phyloP scores from a whole-genome alignment of 1,140 invertebrate species.

The Andricus grossulariae region DNA sequence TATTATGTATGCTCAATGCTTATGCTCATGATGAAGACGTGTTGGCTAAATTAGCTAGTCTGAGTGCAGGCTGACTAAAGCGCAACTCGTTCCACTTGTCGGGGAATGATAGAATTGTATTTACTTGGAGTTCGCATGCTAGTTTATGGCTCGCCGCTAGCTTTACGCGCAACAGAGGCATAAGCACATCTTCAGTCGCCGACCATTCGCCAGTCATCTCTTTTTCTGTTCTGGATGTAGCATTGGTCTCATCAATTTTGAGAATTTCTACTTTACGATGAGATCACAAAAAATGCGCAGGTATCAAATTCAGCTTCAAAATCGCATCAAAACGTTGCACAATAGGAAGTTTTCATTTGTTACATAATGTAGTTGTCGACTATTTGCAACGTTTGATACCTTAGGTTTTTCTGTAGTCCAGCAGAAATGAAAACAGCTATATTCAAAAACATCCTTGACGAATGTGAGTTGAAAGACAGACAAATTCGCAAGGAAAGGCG shows the following conservation, averaged over 20 bases:
- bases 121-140: conserved; percentile 72
- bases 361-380: too few relatives aligned
- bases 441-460: background rate
- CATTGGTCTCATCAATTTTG: background rate
- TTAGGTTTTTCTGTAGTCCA: too few relatives aligned
- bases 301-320: too few relatives aligned
- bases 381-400: too few relatives aligned
- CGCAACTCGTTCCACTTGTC: conserved; percentile 23
- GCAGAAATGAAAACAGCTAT: conserved; percentile 39
- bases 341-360: too few relatives aligned
- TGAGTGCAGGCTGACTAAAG: background rate
- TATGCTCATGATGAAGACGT: background rate
- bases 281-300: conserved; percentile 33
- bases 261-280: conserved; percentile 54
- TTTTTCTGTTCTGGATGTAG: conserved; percentile 49
- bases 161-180: conserved; percentile 61
- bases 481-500: conserved; percentile 30
- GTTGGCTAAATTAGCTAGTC: background rate
- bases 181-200: conserved; percentile 70
- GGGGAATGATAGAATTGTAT: conserved; percentile 71
- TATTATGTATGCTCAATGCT: background rate
- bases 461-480: background rate
- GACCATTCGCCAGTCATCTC: conserved; percentile 55
- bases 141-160: conserved; percentile 61
- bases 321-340: too few relatives aligned